Percentiles rank a stretch among this genome's conserved stretches.
Conservation (phyloP, 2,113 vertebrate species). For the Rhynchomys soricoides region DNA sequence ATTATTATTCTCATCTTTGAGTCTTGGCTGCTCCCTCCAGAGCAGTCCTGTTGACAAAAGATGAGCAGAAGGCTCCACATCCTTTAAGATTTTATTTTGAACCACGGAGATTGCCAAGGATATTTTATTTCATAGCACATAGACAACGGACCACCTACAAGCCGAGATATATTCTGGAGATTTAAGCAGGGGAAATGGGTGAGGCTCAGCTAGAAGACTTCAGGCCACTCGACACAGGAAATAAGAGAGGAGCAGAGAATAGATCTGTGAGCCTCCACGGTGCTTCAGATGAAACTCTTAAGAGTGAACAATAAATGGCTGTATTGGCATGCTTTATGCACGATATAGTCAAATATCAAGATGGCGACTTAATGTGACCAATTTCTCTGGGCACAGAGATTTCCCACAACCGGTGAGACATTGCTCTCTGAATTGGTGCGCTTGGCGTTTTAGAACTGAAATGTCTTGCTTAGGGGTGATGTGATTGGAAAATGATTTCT, state of each 20-base stretch:
- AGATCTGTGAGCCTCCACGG: not conserved
- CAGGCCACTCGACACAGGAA: not conserved
- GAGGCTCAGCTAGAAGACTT: not conserved
- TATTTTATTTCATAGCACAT: not conserved
- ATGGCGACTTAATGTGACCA: constrained; percentile 19
- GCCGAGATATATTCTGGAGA: not conserved
- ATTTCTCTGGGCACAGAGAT: constrained; percentile 65
- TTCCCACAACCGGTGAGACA: constrained; percentile 57
- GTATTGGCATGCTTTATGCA: constrained; percentile 42
- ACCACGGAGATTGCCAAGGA: not conserved
- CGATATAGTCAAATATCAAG: constrained; percentile 71
- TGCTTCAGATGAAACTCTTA: constrained; percentile 29
- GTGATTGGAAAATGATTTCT: constrained; percentile 42
- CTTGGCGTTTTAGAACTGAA: constrained; percentile 64
- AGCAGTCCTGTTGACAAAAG: not conserved
- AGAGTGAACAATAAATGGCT: constrained; percentile 7
- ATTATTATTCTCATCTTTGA: not conserved
- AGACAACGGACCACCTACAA: not conserved
- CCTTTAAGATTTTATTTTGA: not conserved
- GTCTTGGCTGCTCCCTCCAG: not conserved
- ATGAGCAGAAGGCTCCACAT: not conserved
- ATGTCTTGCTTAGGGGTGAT: constrained; percentile 39
- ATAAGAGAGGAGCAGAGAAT: not conserved
- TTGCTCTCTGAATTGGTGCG: constrained; percentile 44
- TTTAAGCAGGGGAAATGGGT: not conserved